Evolutionary conservation across 2,797 vertebrate genomes (phyloP).

Genomic region (Tragopan temminckii): DNA sequence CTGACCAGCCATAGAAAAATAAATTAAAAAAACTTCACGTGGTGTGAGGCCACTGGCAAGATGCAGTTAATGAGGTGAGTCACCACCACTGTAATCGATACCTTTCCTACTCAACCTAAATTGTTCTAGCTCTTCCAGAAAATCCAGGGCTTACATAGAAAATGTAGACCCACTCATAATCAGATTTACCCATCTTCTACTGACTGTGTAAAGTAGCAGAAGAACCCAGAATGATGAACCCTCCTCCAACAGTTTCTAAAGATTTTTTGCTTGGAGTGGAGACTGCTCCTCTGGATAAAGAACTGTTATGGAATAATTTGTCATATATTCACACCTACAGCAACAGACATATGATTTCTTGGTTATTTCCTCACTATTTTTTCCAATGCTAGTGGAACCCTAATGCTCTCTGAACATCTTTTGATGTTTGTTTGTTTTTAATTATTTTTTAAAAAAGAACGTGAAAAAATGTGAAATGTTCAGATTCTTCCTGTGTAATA

Average conservation of each 20-base stretch:
- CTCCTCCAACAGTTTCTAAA: not conserved
- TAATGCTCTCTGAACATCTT: not conserved
- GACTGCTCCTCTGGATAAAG: not conserved
- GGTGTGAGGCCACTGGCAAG: not conserved
- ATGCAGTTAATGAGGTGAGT: conserved; percentile 16
- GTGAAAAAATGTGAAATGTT: not conserved
- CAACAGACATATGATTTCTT: not conserved
- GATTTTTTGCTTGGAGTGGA: not conserved
- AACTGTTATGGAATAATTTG: not conserved
- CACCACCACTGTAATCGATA: not conserved
- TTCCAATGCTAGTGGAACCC: not conserved
- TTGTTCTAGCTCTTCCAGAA: conserved; percentile 7
- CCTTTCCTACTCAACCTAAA: not conserved
- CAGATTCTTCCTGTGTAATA: not conserved
- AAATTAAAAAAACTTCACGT: conserved; percentile 16
- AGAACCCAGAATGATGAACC: fast-evolving
- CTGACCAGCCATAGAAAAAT: conserved; percentile 12
- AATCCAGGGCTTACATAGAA: not conserved
- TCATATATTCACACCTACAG: not conserved
- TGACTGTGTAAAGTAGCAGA: not conserved
- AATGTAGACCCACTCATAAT: not conserved
- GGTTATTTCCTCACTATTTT: not conserved
- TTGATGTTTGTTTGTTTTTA: not conserved
- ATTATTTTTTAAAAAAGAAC: not conserved
- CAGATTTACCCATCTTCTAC: not conserved